These are phyloP conservation scores for Nipponia nippon DNA, from an alignment of 2,113 vertebrate species.

Conservation along the genomic window DNA sequence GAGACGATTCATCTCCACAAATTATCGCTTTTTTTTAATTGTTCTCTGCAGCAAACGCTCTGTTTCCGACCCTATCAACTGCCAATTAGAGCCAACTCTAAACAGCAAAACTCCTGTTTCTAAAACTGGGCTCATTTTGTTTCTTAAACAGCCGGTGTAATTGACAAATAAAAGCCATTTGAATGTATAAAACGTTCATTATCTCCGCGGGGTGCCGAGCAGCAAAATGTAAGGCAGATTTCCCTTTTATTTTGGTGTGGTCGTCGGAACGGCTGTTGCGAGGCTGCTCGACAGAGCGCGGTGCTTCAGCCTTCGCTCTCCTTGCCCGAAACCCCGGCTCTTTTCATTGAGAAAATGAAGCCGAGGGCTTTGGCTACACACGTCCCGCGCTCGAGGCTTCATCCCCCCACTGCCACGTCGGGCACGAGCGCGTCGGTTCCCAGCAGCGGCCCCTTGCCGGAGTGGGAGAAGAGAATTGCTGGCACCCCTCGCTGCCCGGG, in stretches of 20 bases:
- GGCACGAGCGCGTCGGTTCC: not conserved
- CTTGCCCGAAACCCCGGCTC: not conserved
- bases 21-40: slow-evolving; percentile 28
- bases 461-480: not conserved
- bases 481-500: not conserved
- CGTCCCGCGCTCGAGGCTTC: not conserved
- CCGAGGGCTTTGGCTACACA: not conserved
- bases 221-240: not conserved
- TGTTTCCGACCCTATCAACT: not conserved
- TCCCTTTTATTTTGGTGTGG: not conserved
- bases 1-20: slow-evolving; percentile 15
- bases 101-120: not conserved
- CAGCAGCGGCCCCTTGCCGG: not conserved
- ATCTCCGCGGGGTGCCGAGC: not conserved
- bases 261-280: not conserved
- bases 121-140: not conserved
- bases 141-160: not conserved
- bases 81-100: not conserved
- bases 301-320: not conserved
- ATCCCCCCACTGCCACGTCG: not conserved
- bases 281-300: too few species aligned
- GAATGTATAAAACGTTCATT: not conserved
- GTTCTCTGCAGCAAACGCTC: not conserved
- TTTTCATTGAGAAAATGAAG: not conserved
- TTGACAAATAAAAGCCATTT: not conserved